Base-by-base conservation (phyloP, 2,113 vertebrate species). In the Seriola dumerili region DNA sequence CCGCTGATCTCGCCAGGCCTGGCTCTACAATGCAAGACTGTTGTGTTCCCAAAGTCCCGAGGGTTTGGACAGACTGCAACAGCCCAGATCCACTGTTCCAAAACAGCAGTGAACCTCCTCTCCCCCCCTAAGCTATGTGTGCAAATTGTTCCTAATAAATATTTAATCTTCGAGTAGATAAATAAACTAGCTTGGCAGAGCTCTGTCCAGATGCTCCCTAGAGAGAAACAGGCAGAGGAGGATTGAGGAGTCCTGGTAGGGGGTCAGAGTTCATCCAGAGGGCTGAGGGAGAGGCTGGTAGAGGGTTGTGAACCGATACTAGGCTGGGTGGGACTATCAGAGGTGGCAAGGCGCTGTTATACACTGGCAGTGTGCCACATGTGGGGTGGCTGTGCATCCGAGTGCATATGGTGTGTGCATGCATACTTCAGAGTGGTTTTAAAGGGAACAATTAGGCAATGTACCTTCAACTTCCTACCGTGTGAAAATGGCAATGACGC, bases 61-160 rank as follows among this genome's bases (percentile, higher is more conserved):
- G 80, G 46, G 32, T 23, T 72, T 88, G 68, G 72, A 63, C 70
- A 79, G 59, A 66, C 40, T 62, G 89, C 75, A 80, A 38, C 62
- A 80, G 48, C 38, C 42, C 72, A 72, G 44, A 87, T 77, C 70
- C 57, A 81, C 84, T 76, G 69, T 76, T 88, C 64, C 75, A 65
- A 83, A 87, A 83, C 73, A 64, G 42, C 75, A 81, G 58, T 62
- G 62, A 80, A 72, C 75, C 46, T 74, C 55, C 67, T 77, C 59
- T 66, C 48, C 63, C 59, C 76, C 76, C 25, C 12, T 62, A 63
- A 83, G 61, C 57, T 72, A 65, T 74, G 57, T 81, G 84, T 75
- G 80, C 79, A 92, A 91, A 91, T 79, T 63, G 62, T 68, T 86
- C 85, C 73, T 65, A 64, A 86, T 88, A 92, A 85, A 72, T 89